Base-by-base conservation (phyloP, 2,113 vertebrate species). In the Syngnathus scovelli region DNA sequence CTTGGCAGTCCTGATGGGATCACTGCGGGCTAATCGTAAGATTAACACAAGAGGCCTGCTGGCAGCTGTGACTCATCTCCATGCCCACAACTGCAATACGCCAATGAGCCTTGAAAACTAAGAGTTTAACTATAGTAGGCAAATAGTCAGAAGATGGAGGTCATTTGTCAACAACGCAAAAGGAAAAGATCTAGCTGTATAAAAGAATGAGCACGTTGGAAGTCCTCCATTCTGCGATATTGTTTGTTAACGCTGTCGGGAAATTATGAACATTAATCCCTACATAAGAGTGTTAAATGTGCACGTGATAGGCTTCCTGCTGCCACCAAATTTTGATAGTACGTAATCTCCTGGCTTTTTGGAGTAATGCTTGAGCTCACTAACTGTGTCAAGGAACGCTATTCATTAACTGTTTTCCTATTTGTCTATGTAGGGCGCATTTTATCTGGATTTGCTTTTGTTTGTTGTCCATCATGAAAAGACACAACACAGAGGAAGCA, bases 1-100 rank as follows among this genome's bases (percentile, higher is more conserved):
- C 85, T 78, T 82, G 86, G 80, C 85, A 89, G 83, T 81, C 82
- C 87, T 88, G 87, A 89, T 87, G 85, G 81, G 86, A 90, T 89
- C 82, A 86, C 77, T 78, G 79, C 74, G 71, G 78, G 80, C 80
- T 90, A 86, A 90, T 89, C 73, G 73, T 79, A 77, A 86, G 86
- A 84, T 89, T 86, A 89, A 78, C 76, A 48, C 76, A 73, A 86
- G 83, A 82, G 80, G 75, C 77, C 74, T 70, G 71, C 74, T 72
- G 56, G 74, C 75, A 83, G 83, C 80, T 85, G 82, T 86, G 85
- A 85, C 87, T 89, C 86, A 83, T 89, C 78, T 73, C 73, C 74
- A 80, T 79, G 71, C 63, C 73, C 79, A 75, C 72, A 27, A 67
- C 61, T 12, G 43, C 65, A 84, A 70, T 78, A 63, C 78, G 67